Conservation (phyloP, 2,113 vertebrate species). For the Xyrauchen texanus region DNA sequence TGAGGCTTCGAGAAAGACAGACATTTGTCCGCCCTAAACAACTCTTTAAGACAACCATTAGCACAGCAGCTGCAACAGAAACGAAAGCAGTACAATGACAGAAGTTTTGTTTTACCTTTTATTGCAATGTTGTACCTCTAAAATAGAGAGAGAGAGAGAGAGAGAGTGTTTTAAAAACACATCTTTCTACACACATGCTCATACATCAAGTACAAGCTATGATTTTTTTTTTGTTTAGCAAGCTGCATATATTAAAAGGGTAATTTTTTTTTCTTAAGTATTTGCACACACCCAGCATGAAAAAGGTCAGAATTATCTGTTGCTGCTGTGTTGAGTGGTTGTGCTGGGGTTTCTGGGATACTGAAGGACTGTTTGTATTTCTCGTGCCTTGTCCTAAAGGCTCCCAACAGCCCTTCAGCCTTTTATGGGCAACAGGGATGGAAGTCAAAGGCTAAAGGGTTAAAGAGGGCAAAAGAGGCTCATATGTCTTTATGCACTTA, state of each 20-base stretch:
- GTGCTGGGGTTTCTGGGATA: slow-evolving; percentile 68
- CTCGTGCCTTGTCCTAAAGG: slow-evolving; percentile 95
- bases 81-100: neutral
- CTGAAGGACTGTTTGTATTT: slow-evolving; percentile 84
- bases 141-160: neutral
- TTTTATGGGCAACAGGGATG: slow-evolving; percentile 57
- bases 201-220: too few species aligned
- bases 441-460: slow-evolving; percentile 77
- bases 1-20: slow-evolving; percentile 90
- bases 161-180: too few species aligned
- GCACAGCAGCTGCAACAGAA: slow-evolving; percentile 66
- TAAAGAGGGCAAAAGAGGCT: slow-evolving; percentile 78
- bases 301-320: neutral
- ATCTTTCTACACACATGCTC: too few species aligned
- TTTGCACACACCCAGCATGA: neutral
- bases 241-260: too few species aligned
- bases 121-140: neutral
- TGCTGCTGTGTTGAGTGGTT: slow-evolving; percentile 70
- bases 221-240: too few species aligned
- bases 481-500: slow-evolving; percentile 1
- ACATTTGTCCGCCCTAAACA: slow-evolving; percentile 68
- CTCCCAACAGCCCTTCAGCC: slow-evolving; percentile 80
- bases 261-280: too few species aligned
- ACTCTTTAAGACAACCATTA: slow-evolving; percentile 28
- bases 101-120: neutral